phyloP scores from a whole-genome alignment of 2,113 vertebrate species.

The rabbit (Oryctolagus cuniculus) region DNA sequence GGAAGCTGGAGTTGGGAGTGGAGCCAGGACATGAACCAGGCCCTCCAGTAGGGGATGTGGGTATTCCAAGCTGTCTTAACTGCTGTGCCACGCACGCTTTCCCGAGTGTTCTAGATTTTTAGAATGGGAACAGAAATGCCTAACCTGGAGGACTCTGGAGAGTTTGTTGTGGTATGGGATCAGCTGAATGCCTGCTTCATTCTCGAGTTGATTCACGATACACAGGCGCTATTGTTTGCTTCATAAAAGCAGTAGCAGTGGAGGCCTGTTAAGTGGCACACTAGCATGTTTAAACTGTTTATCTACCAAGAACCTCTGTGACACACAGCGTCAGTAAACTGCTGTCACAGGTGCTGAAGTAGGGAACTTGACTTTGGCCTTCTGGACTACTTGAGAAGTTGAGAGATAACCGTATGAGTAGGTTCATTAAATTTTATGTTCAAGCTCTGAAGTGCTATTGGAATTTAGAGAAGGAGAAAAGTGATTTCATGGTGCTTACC shows the following conservation, averaged over 20 bases:
- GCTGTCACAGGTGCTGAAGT: not conserved
- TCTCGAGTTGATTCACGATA: not conserved
- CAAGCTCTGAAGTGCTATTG: constrained; percentile 34
- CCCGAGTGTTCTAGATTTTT: constrained; percentile 28
- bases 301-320: not conserved
- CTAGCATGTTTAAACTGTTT: not conserved
- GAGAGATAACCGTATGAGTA: not conserved
- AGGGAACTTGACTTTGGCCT: constrained; percentile 15
- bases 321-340: not conserved
- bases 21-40: too few species aligned
- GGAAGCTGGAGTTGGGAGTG: too few species aligned
- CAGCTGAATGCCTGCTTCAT: constrained; percentile 14
- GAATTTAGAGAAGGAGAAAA: constrained; percentile 47
- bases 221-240: constrained; percentile 7
- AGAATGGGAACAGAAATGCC: constrained; percentile 33
- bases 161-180: constrained; percentile 17
- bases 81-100: too few species aligned
- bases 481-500: not conserved
- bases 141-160: not conserved
- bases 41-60: too few species aligned
- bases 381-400: not conserved
- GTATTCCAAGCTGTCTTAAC: too few species aligned
- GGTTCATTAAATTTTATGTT: constrained; percentile 10
- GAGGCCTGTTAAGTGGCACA: not conserved
- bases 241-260: not conserved